phyloP scores from a whole-genome alignment of 2,888 invertebrate species.

The Acronicta alni region DNA sequence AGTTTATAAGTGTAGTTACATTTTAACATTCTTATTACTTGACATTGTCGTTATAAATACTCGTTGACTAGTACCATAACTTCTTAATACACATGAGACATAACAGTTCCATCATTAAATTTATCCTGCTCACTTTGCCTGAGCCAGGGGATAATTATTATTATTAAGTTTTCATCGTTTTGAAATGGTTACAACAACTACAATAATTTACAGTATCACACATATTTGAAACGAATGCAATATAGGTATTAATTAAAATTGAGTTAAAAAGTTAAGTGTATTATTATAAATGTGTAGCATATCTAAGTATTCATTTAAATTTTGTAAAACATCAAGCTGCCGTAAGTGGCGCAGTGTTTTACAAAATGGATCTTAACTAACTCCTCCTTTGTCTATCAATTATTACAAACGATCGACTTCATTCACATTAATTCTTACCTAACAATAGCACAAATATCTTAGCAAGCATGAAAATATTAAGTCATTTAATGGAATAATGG shows the following conservation, averaged over 20 bases:
- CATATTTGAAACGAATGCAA: constrained; percentile 59
- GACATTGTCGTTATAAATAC: constrained; percentile 83
- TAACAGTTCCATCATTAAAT: constrained; percentile 48
- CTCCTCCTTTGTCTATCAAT: constrained; percentile 37
- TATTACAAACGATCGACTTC: constrained; percentile 40
- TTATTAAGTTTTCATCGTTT: constrained; percentile 39
- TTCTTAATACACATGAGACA: constrained; percentile 67
- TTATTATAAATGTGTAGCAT: constrained; percentile 60
- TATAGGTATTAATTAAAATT: constrained; percentile 40
- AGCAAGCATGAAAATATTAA: constrained; percentile 46
- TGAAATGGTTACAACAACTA: constrained; percentile 56
- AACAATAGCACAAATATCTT: constrained; percentile 36
- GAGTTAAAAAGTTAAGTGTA: constrained; percentile 59
- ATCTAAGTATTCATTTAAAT: constrained; percentile 36
- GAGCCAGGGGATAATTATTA: constrained; percentile 45
- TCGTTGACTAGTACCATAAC: constrained; percentile 84
- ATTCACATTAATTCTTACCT: constrained; percentile 36
- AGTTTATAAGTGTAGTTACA: constrained; percentile 82
- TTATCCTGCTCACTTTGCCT: constrained; percentile 43
- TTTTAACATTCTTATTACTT: constrained; percentile 78
- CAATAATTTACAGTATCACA: constrained; percentile 61
- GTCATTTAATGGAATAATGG: constrained; percentile 16
- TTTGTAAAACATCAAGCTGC: constrained; percentile 49
- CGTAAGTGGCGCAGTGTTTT: constrained; percentile 34
- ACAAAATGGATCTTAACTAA: constrained; percentile 47